Evolutionary conservation across 1,140 invertebrate species (phyloP).

Genomic region (Eufriesea mexicana): DNA sequence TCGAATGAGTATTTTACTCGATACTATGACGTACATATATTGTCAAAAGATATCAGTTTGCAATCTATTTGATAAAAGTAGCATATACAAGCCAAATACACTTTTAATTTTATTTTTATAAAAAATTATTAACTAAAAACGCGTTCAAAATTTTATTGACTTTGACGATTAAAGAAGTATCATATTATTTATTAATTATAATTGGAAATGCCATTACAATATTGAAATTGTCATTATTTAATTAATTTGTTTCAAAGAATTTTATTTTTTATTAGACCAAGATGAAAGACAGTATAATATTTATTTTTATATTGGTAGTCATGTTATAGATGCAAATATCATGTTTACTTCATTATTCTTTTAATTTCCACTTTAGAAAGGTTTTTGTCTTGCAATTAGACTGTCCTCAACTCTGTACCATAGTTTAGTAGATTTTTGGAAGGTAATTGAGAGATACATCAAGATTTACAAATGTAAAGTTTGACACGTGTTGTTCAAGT

Average conservation of each 20-base stretch:
- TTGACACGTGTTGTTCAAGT: neutral
- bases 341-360: neutral
- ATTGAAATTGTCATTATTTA: neutral
- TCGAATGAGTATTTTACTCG: neutral
- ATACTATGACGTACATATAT: neutral
- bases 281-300: neutral
- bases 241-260: neutral
- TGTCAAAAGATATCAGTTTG: neutral
- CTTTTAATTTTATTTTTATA: neutral
- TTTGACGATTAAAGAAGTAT: neutral
- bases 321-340: neutral
- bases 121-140: neutral
- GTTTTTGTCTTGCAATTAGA: neutral
- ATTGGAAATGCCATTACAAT: neutral
- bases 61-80: neutral
- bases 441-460: neutral
- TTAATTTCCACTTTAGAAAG: neutral
- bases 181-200: neutral
- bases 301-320: neutral
- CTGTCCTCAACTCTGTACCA: neutral
- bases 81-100: neutral
- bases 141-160: neutral
- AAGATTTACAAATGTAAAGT: neutral
- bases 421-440: neutral
- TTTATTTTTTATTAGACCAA: neutral